These are phyloP conservation scores for Anguilla megastoma DNA, from an alignment of 2,797 vertebrate genomes.

Conservation along the genomic window DNA sequence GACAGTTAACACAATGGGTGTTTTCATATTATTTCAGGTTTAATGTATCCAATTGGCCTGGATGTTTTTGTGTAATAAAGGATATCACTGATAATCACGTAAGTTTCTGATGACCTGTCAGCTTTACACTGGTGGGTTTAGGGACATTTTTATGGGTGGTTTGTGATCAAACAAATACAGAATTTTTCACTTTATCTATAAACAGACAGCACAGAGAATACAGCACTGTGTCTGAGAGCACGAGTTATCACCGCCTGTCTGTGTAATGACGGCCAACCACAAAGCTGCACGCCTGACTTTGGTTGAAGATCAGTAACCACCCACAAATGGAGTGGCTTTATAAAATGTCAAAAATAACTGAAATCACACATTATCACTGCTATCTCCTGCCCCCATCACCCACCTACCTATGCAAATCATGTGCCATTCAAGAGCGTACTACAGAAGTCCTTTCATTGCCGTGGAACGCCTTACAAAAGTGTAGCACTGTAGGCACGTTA, in stretches of 20 bases:
- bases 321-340: not conserved
- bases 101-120: not conserved
- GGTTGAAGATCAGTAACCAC: not conserved
- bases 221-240: not conserved
- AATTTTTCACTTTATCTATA: not conserved
- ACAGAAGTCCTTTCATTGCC: not conserved
- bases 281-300: not conserved
- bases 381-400: not conserved
- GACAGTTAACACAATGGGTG: too few relatives aligned
- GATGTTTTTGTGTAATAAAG: too few relatives aligned
- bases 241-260: not conserved
- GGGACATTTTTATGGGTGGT: not conserved
- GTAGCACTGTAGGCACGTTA: not conserved
- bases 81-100: too few relatives aligned
- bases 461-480: not conserved
- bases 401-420: not conserved
- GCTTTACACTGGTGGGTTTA: not conserved
- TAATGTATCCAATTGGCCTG: too few relatives aligned
- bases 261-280: not conserved
- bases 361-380: not conserved
- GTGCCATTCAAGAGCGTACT: not conserved
- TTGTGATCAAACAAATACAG: not conserved
- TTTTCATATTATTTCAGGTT: too few relatives aligned
- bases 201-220: not conserved
- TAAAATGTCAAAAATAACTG: conserved; percentile 13